Percentiles rank a stretch among this genome's conserved stretches.
Conservation (phyloP, 2,797 vertebrate species). For the Cynopterus sphinx region DNA sequence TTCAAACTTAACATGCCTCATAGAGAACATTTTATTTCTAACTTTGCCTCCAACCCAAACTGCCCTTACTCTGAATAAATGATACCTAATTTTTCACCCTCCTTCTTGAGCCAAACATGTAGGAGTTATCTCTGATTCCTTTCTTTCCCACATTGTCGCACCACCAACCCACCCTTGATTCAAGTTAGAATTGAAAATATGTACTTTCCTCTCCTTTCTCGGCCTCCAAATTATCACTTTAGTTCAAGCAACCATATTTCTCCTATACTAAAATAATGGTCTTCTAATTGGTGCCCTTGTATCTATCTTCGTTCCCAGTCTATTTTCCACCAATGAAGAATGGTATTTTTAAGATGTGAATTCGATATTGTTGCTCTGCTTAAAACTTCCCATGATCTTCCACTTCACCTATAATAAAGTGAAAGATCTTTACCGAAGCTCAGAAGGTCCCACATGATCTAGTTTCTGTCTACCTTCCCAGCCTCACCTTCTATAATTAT, state of each 20-base stretch:
- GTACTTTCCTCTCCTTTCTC: background rate
- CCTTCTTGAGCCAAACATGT: background rate
- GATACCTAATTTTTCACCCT: background rate
- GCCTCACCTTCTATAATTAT: background rate
- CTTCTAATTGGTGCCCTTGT: background rate
- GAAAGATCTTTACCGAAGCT: background rate
- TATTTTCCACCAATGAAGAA: slow-evolving; percentile 30
- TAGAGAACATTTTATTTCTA: background rate
- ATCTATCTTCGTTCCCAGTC: background rate
- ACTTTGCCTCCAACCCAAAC: background rate
- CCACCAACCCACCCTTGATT: background rate
- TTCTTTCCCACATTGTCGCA: background rate
- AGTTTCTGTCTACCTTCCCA: background rate
- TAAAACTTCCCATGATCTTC: background rate
- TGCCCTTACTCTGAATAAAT: background rate
- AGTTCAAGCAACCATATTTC: background rate
- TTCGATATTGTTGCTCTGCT: background rate
- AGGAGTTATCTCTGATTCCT: background rate
- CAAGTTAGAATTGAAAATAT: background rate
- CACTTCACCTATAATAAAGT: background rate
- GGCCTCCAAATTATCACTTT: background rate
- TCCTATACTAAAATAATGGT: background rate
- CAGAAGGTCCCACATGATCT: background rate
- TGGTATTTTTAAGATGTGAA: background rate
- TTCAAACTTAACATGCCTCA: background rate